phyloP scores from a whole-genome alignment of 2,888 invertebrate genomes.

The Polymixis flavicincta region DNA sequence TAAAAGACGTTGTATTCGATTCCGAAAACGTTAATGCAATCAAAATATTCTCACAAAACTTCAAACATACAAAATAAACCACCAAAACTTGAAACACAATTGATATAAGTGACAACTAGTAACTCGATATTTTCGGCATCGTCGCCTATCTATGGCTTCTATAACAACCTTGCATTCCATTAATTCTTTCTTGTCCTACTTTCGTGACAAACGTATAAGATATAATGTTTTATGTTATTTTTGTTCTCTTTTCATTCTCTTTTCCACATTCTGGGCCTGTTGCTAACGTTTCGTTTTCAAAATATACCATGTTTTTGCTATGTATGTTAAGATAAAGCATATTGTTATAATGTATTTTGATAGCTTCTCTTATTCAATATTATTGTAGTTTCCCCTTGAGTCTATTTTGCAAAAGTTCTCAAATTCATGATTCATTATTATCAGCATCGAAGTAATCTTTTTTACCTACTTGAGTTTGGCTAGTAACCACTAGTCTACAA shows the following conservation, averaged over 20 bases:
- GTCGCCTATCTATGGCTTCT: constrained; percentile 64
- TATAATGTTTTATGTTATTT: constrained; percentile 29
- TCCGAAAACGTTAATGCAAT: background rate
- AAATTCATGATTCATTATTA: background rate
- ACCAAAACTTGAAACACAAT: constrained; percentile 25
- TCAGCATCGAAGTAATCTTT: background rate
- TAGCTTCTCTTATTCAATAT: background rate
- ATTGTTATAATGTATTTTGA: background rate
- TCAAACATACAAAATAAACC: constrained; percentile 12
- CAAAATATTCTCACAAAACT: constrained; percentile 5
- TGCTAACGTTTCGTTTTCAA: constrained; percentile 19
- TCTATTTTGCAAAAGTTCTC: background rate
- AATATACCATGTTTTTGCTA: constrained; percentile 11
- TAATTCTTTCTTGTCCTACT: constrained; percentile 68
- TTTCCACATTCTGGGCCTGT: background rate
- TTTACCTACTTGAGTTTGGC: background rate
- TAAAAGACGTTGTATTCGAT: background rate
- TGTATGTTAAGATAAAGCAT: background rate
- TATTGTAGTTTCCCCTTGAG: background rate
- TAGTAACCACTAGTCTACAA: background rate
- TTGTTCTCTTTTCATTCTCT: constrained; percentile 17
- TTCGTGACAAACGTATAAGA: constrained; percentile 40
- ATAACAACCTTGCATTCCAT: constrained; percentile 66
- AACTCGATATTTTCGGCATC: constrained; percentile 63
- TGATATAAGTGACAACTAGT: constrained; percentile 59